These are phyloP conservation scores for Theocolax elegans DNA, from an alignment of 1,140 invertebrate species.

Conservation along the genomic window DNA sequence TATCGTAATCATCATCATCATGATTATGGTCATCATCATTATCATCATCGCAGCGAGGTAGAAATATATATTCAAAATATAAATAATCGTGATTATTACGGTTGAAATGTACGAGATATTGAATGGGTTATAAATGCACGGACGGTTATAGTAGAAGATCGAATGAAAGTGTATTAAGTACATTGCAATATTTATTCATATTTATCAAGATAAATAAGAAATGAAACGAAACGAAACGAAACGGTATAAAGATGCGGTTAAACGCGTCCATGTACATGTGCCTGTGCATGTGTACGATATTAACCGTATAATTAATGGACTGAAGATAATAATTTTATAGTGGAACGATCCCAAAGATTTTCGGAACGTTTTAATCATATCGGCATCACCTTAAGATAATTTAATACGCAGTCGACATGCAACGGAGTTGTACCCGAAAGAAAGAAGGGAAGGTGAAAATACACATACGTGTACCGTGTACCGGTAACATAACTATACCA, in stretches of 20 bases:
- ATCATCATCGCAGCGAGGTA: no score
- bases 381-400: conserved; percentile 11
- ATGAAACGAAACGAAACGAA: neutral
- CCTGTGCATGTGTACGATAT: no score
- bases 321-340: conserved; percentile 19
- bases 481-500: no score
- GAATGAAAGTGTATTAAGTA: neutral
- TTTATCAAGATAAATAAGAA: conserved; percentile 10
- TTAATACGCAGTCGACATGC: neutral
- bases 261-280: no score
- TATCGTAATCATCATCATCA: no score
- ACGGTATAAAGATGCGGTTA: no score
- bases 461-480: no score
- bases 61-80: no score
- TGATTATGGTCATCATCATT: no score
- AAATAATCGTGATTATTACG: no score
- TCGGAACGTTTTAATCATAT: conserved; percentile 26
- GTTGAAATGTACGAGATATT: neutral
- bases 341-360: neutral
- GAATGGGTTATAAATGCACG: neutral
- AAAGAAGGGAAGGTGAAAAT: no score
- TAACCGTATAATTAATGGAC: conserved; percentile 15
- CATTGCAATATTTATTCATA: conserved; percentile 15
- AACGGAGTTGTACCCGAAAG: no score
- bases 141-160: neutral